Evolutionary conservation across 1,140 invertebrate genomes (phyloP), one percentile per base, ranked within the genome.

Genomic region (Augochlora pura): DNA sequence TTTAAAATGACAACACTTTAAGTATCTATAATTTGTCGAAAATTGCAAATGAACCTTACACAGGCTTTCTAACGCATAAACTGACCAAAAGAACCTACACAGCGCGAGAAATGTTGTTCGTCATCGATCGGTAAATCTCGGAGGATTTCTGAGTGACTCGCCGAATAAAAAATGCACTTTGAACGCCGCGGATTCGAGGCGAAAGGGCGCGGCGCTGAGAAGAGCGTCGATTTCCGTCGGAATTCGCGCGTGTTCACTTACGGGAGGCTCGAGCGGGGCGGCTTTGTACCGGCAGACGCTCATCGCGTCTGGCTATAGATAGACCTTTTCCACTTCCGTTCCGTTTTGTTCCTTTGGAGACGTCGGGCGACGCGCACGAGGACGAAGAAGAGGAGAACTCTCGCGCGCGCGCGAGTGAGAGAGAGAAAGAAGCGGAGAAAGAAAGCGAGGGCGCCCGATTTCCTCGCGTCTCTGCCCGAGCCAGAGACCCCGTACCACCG

Each of bases 241-340:
- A 54, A 18, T 42, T 59, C 63, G 23, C 63, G 46, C 27, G 21
- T 12, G 27, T 57, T 76, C 65, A 38, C 38, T 64, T 39, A 64
- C 68, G 62, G 64, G 59, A 64, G 46, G 67, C 42, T 52, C 57
- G 77, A 32, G 46, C 38, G 21, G 12, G 68, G 49, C 46, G 54
- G 10, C 76, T 46, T 52, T 67, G 68, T 32, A 49, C 27, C 67
- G 52, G 62, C 72, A 57, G 74, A 81, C 66, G 23, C 32, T 79
- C 77, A 42, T 67, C 57, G 52, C 52, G 73, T 77, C 88, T 86
- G 81, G 71, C 88, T 90, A 89, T 90, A 88, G 69, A 89, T 88
- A 90, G 88, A 77, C 77, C 73, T 88, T 76, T 78, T 85, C 84
- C 68, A 83, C 82, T 89, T 90, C 87, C 88, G 88, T 83, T 85